Percentiles rank a stretch among this genome's conserved stretches.
phyloP scores from a whole-genome alignment of 2,113 vertebrate species.

The Picathartes gymnocephalus region DNA sequence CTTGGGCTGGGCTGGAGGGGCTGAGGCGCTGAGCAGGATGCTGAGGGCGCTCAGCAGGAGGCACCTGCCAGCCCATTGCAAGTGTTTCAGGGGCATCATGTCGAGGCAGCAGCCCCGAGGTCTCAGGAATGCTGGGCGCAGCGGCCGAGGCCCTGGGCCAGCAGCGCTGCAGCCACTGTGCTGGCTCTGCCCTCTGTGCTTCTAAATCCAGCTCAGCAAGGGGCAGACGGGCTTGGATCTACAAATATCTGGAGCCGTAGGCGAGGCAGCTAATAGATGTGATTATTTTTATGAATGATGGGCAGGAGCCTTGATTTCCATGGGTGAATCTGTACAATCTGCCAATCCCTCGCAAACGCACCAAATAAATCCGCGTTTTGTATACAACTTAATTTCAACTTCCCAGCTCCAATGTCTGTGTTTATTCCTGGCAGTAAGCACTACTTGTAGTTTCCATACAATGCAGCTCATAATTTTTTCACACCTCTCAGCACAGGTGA shows the following conservation, averaged over 20 bases:
- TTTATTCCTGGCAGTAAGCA: constrained; percentile 54
- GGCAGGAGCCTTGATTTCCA: not conserved
- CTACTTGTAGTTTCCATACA: constrained; percentile 62
- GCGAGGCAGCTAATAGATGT: not conserved
- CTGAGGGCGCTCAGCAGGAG: not conserved
- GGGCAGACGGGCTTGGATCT: not conserved
- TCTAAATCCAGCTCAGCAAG: not conserved
- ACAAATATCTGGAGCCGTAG: not conserved
- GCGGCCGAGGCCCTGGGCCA: not conserved
- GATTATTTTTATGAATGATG: not conserved
- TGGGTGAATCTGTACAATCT: not conserved
- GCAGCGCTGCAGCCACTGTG: too few relatives aligned
- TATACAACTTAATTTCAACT: constrained; percentile 41
- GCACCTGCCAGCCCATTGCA: not conserved
- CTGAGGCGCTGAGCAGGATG: not conserved
- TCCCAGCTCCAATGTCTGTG: constrained; percentile 22
- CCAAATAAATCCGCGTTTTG: constrained; percentile 34
- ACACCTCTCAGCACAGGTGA: constrained; percentile 74
- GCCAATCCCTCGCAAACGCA: not conserved
- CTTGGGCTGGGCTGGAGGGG: not conserved
- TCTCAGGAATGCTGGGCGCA: accelerated
- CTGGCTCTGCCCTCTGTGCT: not conserved
- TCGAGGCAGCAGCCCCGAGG: accelerated
- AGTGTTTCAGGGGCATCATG: accelerated
- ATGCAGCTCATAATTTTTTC: constrained; percentile 72